A percentile compares a stretch with the other conserved stretches of the same genome.
Conservation (phyloP, 2,888 invertebrate species). For the Melanostoma mellinum region DNA sequence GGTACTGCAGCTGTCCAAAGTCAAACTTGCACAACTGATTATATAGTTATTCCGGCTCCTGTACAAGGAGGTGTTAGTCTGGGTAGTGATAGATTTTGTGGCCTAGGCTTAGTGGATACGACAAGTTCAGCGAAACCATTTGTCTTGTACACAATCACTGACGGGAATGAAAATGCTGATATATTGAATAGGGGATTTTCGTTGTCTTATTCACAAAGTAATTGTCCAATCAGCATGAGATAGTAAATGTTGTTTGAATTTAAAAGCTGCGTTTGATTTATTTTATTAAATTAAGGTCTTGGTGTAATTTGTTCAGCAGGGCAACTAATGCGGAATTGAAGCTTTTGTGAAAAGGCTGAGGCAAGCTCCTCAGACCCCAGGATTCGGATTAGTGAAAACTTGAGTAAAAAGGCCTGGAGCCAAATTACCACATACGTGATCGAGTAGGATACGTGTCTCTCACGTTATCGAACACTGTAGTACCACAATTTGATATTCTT, state of each 20-base stretch:
- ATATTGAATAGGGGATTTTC: slow-evolving; percentile 90
- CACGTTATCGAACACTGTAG: too few species aligned
- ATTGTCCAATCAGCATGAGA: slow-evolving; percentile 83
- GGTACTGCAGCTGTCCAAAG: slow-evolving; percentile 85
- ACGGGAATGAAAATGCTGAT: slow-evolving; percentile 86
- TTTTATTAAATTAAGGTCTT: too few species aligned
- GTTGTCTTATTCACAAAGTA: slow-evolving; percentile 86
- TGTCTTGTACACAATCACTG: slow-evolving; percentile 88
- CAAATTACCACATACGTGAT: too few species aligned
- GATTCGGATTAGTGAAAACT: too few species aligned
- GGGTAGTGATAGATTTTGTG: slow-evolving; percentile 89
- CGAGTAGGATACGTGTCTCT: too few species aligned
- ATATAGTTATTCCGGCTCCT: slow-evolving; percentile 89
- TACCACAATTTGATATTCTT: too few species aligned
- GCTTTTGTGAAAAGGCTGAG: too few species aligned
- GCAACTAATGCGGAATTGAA: too few species aligned
- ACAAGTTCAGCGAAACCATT: slow-evolving; percentile 86
- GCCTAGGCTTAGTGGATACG: slow-evolving; percentile 86
- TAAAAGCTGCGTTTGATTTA: neutral
- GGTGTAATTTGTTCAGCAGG: too few species aligned
- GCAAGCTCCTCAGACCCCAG: too few species aligned
- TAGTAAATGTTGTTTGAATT: slow-evolving; percentile 20
- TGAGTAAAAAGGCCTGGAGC: too few species aligned
- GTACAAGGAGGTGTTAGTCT: slow-evolving; percentile 81
- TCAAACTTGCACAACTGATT: slow-evolving; percentile 87